Base-by-base conservation (phyloP, 2,797 vertebrate genomes). In the Intellagama lesueurii region DNA sequence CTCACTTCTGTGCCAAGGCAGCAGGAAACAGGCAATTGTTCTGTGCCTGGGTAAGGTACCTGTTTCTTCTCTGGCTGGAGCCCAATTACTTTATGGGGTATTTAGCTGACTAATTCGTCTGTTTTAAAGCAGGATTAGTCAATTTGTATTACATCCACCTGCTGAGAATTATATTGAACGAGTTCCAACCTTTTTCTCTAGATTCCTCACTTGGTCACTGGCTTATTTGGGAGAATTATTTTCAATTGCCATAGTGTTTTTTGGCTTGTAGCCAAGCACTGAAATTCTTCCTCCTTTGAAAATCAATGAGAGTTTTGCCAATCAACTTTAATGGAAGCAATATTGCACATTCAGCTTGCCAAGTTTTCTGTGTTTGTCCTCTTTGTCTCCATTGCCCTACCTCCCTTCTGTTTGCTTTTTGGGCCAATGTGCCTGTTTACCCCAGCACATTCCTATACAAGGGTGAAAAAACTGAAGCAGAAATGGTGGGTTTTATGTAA, bases 71-170 rank as follows among this genome's bases (percentile, higher is more conserved):
- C 81, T 35, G 79, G 69, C 60, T 7, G 28, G 35, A 82, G 32
- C 49, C 79, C 69, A 88, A 82, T 81, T 81, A 87, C 68, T 87
- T 87, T 64, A 81, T 60, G 52, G 44, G 32, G 28, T 72, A 5
- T 64, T 75, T 44, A 88, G 40, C 81, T 83, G 72, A 83, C 82
- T 77, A 69, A 83, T 77, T 83, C 44, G 49, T 68, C 22, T 69
- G 40, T 69, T 83, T 52, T 77, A 83, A 77, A 88, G 87, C 16
- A n/a, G 72, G 73, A 88, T 88, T 88, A 88, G 72, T 68, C 72
- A 17, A 52, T 83, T 83, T 76, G 81, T 49, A 76, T 83, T 83
- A 73, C 49, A 32, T 52, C 70, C 81, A 88, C 81, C 69, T 69
- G 60, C 81, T 88, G 40, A 52, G 87, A 77, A 49, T 83, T 68